Base-by-base conservation (phyloP, 2,888 invertebrate genomes). In the Cerastis rubricosa region DNA sequence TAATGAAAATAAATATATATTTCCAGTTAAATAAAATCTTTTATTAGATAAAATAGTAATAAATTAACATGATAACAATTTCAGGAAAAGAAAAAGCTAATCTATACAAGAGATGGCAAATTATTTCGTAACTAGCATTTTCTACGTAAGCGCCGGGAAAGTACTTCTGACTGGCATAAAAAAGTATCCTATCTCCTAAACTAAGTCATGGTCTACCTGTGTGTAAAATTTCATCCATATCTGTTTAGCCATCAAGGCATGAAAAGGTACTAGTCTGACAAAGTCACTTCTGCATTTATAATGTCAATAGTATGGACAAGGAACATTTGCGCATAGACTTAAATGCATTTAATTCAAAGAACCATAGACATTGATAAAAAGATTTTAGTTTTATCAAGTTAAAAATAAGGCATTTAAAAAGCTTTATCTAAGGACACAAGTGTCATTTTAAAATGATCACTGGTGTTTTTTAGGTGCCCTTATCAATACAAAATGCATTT, bases 21-120 rank as follows among this genome's bases (percentile, higher is more conserved):
- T 71, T 66, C 57, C 69, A 67, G 59, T 79, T 79, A 70, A 80
- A 81, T 85, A 83, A 87, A 86, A 85, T 88, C 82, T 88, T 87
- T 88, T 83, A 87, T 85, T 89, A 81, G 66, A 81, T 74, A 64
- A 29, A 87, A 83, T 81, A 83, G 79, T 51, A 84, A 85, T 84
- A 85, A 87, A 87, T 84, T 82, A 89, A 82, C 72, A 80, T 75
- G 57, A 71, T 73, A 83, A 81, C 76, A 81, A 85, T 83, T 80
- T 69, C 66, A 83, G 73, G 64, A 71, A 76, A 80, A 68, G n/a
- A 77, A 70, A 71, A 81, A 54, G 71, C 68, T 80, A 17, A 82
- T 66, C 70, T 17, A 66, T 61, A 68, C 64, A 54, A 70, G 49
- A 63, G 43, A 75, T 74, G 68, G 78, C 80, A 74, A 83, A 74